Evolutionary conservation across 2,888 invertebrate species (phyloP).

Genomic region (Cantharis lateralis): DNA sequence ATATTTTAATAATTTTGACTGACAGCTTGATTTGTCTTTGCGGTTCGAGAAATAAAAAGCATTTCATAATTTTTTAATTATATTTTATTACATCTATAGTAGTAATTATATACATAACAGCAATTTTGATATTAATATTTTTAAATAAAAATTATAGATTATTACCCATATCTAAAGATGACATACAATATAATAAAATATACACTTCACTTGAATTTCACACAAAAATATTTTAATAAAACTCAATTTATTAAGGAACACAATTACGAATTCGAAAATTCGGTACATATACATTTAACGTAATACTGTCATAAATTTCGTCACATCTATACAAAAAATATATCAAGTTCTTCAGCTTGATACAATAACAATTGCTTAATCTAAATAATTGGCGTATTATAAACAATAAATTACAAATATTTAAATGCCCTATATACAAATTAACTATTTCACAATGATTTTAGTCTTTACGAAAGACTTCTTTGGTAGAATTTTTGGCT

Average conservation of each 20-base stretch:
- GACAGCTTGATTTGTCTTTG: neutral
- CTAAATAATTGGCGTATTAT: slow-evolving; percentile 17
- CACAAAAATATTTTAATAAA: slow-evolving; percentile 15
- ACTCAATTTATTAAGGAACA: slow-evolving; percentile 25
- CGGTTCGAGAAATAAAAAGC: neutral
- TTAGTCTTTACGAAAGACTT: slow-evolving; percentile 27
- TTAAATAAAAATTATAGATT: slow-evolving; percentile 24
- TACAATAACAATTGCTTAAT: slow-evolving; percentile 20
- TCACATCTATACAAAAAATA: slow-evolving; percentile 38
- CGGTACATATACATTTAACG: slow-evolving; percentile 10
- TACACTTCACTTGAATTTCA: slow-evolving; percentile 24
- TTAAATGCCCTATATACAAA: slow-evolving; percentile 32
- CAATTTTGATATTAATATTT: slow-evolving; percentile 39
- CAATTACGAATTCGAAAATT: slow-evolving; percentile 8
- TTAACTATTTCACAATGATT: slow-evolving; percentile 29
- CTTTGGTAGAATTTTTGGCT: slow-evolving; percentile 32
- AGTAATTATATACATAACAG: slow-evolving; percentile 54
- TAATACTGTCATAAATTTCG: slow-evolving; percentile 39
- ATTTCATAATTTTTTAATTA: slow-evolving; percentile 38
- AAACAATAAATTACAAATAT: slow-evolving; percentile 35
- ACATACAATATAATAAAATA: slow-evolving; percentile 25
- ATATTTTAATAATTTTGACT: neutral
- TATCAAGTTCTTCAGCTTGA: slow-evolving; percentile 35
- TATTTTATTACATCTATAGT: slow-evolving; percentile 50
- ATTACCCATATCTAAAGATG: slow-evolving; percentile 20